Evolutionary conservation across 2,888 invertebrate species (phyloP).

Genomic region (Isotomurus palustris): DNA sequence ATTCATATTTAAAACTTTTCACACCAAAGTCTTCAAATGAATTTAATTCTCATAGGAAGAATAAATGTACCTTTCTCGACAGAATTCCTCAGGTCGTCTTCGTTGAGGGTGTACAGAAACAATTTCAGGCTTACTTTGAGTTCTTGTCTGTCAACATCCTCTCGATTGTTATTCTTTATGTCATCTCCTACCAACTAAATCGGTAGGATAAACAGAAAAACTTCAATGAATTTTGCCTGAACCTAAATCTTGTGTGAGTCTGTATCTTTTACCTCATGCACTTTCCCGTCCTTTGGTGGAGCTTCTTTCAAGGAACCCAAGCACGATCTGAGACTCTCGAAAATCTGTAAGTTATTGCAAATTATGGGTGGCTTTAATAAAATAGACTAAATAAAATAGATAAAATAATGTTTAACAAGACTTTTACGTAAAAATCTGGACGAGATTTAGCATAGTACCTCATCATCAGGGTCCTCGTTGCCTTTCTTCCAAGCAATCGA

Average conservation of each 20-base stretch:
- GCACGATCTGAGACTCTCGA: slow-evolving; percentile 39
- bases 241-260: too few relatives aligned
- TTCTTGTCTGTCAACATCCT: slow-evolving; percentile 67
- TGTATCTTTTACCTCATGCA: slow-evolving; percentile 28
- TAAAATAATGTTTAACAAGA: background rate
- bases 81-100: slow-evolving; percentile 64
- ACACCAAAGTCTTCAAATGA: too few relatives aligned
- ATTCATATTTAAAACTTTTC: background rate
- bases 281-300: slow-evolving; percentile 20
- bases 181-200: slow-evolving; percentile 48
- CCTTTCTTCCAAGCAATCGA: slow-evolving; percentile 39
- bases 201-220: background rate
- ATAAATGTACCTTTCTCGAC: slow-evolving; percentile 62
- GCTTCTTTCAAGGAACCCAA: slow-evolving; percentile 19
- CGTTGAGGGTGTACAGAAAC: slow-evolving; percentile 69
- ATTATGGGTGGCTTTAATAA: background rate
- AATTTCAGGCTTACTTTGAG: slow-evolving; percentile 82
- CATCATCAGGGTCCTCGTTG: slow-evolving; percentile 39
- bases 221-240: background rate
- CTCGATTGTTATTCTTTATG: slow-evolving; percentile 61
- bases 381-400: background rate
- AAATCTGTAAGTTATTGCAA: slow-evolving; percentile 28
- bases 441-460: slow-evolving; percentile 27
- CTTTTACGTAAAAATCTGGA: background rate
- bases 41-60: background rate